phyloP scores from a whole-genome alignment of 1,140 invertebrate genomes.

The Nixonia krombeini region DNA sequence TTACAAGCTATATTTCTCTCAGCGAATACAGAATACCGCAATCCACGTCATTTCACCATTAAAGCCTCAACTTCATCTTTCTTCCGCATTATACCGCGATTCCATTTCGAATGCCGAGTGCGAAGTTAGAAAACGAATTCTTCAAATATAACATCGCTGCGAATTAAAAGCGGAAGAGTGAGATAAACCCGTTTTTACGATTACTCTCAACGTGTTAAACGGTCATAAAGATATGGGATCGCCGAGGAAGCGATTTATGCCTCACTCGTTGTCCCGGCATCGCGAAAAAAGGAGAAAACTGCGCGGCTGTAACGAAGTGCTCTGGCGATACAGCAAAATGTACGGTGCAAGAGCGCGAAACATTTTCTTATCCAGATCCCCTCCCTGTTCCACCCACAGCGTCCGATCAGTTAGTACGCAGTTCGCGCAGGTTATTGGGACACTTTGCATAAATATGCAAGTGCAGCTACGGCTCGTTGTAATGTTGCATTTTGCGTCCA shows the following conservation, averaged over 20 bases:
- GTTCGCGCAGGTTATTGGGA: constrained; percentile 18
- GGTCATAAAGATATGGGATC: constrained; percentile 4
- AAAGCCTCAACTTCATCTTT: no score
- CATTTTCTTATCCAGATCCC: constrained; percentile 4
- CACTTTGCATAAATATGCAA: constrained; percentile 25
- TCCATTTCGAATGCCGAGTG: no score
- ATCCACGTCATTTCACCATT: no score
- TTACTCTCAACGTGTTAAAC: constrained; percentile 6
- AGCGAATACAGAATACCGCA: no score
- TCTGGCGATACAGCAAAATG: constrained; percentile 8
- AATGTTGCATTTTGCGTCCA: constrained; percentile 9
- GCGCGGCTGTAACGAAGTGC: constrained; percentile 10
- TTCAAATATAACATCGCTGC: no score
- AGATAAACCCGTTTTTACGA: no score
- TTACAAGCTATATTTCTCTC: no score
- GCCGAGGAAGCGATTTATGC: constrained; percentile 8
- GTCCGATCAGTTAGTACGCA: constrained; percentile 16
- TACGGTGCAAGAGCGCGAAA: constrained; percentile 15
- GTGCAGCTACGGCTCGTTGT: no score
- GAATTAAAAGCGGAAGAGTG: no score
- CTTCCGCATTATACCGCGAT: no score
- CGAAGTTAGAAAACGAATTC: no score
- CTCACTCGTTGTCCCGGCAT: constrained; percentile 5
- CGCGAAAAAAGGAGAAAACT: constrained; percentile 8
- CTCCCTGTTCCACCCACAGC: constrained; percentile 10